phyloP scores from a whole-genome alignment of 2,113 vertebrate genomes.

The Hydropotes inermis region DNA sequence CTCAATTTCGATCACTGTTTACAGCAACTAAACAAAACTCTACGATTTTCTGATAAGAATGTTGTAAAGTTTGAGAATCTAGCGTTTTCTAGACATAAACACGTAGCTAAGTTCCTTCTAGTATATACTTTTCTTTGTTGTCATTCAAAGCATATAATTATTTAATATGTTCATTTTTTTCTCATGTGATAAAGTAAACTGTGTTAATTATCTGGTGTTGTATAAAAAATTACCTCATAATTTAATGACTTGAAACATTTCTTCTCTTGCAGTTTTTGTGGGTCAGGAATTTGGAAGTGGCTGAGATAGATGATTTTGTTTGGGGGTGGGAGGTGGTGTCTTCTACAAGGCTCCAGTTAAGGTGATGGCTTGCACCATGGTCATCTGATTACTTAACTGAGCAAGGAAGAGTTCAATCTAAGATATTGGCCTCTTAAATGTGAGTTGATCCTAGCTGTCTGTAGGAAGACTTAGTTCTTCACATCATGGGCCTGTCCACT shows the following conservation, averaged over 20 bases:
- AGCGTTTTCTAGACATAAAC: neutral
- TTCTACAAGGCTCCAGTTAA: neutral
- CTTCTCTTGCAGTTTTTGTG: neutral
- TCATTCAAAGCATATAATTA: neutral
- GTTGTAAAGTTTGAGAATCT: neutral
- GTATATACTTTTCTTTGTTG: neutral
- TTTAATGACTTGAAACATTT: neutral
- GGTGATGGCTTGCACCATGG: rapidly evolving
- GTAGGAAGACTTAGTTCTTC: neutral
- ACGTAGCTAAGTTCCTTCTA: neutral
- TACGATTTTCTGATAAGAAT: conserved; percentile 4
- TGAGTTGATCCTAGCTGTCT: neutral
- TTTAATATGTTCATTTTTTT: neutral
- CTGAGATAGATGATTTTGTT: neutral
- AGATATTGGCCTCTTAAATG: neutral
- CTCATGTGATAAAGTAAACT: neutral
- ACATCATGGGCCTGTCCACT: neutral
- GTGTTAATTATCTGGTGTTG: neutral
- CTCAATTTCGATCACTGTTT: neutral
- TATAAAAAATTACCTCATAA: neutral
- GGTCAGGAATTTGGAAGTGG: neutral
- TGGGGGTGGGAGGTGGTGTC: neutral
- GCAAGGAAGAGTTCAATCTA: neutral
- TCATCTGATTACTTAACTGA: neutral
- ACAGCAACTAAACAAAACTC: conserved; percentile 14